phyloP scores from a whole-genome alignment of 2,113 vertebrate species.

The Myrmophylax atrothorax region DNA sequence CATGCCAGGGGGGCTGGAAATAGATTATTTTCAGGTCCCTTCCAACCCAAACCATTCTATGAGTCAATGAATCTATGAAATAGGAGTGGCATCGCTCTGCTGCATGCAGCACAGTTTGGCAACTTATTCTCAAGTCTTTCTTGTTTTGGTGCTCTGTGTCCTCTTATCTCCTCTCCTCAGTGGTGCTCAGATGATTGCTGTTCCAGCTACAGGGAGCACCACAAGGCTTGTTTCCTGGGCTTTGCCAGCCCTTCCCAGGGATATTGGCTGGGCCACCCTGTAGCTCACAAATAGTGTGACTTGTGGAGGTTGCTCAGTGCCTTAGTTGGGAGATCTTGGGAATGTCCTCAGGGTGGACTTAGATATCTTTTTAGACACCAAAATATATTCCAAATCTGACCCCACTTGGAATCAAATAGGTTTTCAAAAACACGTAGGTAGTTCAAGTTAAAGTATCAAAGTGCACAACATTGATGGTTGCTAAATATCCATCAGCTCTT shows the following conservation, averaged over 20 bases:
- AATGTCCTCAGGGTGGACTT: neutral
- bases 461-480: neutral
- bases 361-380: neutral
- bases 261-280: accelerated
- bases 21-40: neutral
- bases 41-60: neutral
- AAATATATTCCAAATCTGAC: neutral
- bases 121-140: neutral
- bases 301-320: neutral
- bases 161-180: neutral
- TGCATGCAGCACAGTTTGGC: neutral
- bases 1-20: neutral
- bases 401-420: neutral
- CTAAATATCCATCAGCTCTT: neutral
- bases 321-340: neutral
- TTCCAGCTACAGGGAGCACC: neutral
- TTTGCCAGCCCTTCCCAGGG: neutral
- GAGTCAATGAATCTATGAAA: neutral
- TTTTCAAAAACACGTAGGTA: neutral
- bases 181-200: neutral
- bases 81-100: neutral
- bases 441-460: neutral
- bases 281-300: neutral
- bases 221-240: neutral
- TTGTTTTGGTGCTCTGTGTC: neutral